Base-by-base conservation (phyloP, 1,140 invertebrate genomes). In the Sitophilus oryzae region DNA sequence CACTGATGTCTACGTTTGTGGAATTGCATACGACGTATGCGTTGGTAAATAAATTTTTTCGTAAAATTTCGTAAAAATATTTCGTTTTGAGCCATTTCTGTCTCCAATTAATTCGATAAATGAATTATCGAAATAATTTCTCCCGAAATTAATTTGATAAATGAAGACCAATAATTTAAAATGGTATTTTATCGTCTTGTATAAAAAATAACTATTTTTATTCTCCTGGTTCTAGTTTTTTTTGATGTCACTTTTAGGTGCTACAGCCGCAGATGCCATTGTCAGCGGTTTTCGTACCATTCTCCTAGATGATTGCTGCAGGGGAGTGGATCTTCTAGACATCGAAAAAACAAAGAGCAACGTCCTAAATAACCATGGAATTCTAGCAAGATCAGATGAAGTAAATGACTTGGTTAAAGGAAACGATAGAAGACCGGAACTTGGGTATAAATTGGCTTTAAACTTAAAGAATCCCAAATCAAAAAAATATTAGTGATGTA, bases 1-100 rank as follows among this genome's bases (percentile, higher is more conserved):
- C 4, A 88, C 85, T 1, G 84, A 88, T 67, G 74, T 91, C 18
- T 89, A 83, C 66, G 74, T 89, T 9, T 89, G 86, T 70, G 89
- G 89, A 3, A 60, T 92, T 5, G 87, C 89, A 0, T 84, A 84
- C 63, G 89, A 92, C 64, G 75, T 89, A 51, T 92, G 89, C 72
- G 88, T 92, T n/a, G 82, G 83, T 84, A 72, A 75, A 78, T 64
- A 49, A 23, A 20, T 15, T 41, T 30, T n/a, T n/a, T n/a, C n/a
- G n/a, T n/a, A n/a, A n/a, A n/a, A n/a, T n/a, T n/a, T n/a, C n/a
- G n/a, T n/a, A n/a, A n/a, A n/a, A n/a, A n/a, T n/a, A n/a, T n/a
- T n/a, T n/a, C n/a, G n/a, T n/a, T n/a, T n/a, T n/a, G n/a, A n/a
- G n/a, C n/a, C n/a, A n/a, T n/a, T n/a, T n/a, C n/a, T n/a, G n/a